A percentile compares a stretch with the other conserved stretches of the same genome.
phyloP scores from a whole-genome alignment of 2,888 invertebrate genomes.

The Brassicogethes aeneus region DNA sequence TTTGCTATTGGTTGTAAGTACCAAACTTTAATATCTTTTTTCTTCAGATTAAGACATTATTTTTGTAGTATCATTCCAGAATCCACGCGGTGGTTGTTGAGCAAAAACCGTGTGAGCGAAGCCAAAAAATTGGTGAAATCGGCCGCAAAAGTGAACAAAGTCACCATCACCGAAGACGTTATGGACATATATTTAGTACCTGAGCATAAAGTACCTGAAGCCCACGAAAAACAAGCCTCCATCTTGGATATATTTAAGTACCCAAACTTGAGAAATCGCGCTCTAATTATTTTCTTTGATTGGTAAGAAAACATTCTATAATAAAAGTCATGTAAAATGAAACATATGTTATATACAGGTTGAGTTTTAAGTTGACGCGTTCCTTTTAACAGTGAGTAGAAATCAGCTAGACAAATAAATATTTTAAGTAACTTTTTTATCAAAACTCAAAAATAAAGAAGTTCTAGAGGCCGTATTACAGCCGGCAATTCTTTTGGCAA shows the following conservation, averaged over 20 bases:
- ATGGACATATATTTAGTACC: constrained; percentile 45
- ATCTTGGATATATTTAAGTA: constrained; percentile 49
- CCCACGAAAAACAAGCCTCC: constrained; percentile 31
- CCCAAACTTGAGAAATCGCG: constrained; percentile 55
- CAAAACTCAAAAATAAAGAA: no score
- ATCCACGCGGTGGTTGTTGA: constrained; percentile 62
- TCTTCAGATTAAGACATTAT: no score
- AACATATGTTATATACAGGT: neutral
- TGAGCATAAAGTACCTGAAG: constrained; percentile 36
- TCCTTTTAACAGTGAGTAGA: no score
- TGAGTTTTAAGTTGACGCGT: no score
- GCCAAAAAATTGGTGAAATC: constrained; percentile 53
- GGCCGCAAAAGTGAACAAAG: constrained; percentile 58
- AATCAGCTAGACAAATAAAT: no score
- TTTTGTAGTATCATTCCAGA: constrained; percentile 58
- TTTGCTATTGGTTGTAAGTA: constrained; percentile 59
- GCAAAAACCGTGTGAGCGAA: constrained; percentile 52
- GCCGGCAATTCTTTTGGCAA: no score
- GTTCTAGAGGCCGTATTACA: no score
- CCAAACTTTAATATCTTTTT: no score
- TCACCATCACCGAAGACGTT: constrained; percentile 46
- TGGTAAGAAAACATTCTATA: constrained; percentile 50
- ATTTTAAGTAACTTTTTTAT: no score
- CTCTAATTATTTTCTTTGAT: constrained; percentile 61
- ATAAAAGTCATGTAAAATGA: no score